These are phyloP conservation scores for Bactericera cockerelli DNA, from an alignment of 1,140 invertebrate species.

Conservation along the genomic window DNA sequence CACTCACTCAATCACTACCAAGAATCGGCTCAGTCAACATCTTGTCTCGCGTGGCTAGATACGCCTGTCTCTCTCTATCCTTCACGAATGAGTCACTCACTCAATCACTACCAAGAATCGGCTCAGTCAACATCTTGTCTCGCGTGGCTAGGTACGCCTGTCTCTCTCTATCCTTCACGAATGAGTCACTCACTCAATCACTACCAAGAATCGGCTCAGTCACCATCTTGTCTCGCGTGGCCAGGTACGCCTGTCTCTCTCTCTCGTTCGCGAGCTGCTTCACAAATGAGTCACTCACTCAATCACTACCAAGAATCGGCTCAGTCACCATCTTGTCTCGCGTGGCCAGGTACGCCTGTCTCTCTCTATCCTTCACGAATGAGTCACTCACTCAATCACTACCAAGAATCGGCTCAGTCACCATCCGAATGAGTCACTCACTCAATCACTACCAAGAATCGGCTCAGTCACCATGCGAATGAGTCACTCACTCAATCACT, in stretches of 20 bases:
- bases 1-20: too few relatives aligned
- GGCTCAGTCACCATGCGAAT: constrained; percentile 36
- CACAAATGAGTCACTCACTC: too few relatives aligned
- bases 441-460: constrained; percentile 17
- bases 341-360: constrained; percentile 65
- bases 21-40: too few relatives aligned
- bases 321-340: constrained; percentile 43
- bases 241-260: constrained; percentile 63
- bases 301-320: constrained; percentile 22
- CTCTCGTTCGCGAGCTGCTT: too few relatives aligned
- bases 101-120: constrained; percentile 21
- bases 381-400: neutral
- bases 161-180: constrained; percentile 58
- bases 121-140: constrained; percentile 39
- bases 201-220: constrained; percentile 27
- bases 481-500: neutral
- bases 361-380: constrained; percentile 59
- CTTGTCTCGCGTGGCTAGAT: too few relatives aligned
- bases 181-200: too few relatives aligned
- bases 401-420: constrained; percentile 29
- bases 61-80: too few relatives aligned
- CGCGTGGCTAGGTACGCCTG: constrained; percentile 67
- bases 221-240: constrained; percentile 51
- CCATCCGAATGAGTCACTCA: too few relatives aligned
- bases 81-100: too few relatives aligned